Evolutionary conservation across 1,140 invertebrate genomes (phyloP), one percentile per base, ranked within the genome.

Genomic region (Frieseomelitta varia): DNA sequence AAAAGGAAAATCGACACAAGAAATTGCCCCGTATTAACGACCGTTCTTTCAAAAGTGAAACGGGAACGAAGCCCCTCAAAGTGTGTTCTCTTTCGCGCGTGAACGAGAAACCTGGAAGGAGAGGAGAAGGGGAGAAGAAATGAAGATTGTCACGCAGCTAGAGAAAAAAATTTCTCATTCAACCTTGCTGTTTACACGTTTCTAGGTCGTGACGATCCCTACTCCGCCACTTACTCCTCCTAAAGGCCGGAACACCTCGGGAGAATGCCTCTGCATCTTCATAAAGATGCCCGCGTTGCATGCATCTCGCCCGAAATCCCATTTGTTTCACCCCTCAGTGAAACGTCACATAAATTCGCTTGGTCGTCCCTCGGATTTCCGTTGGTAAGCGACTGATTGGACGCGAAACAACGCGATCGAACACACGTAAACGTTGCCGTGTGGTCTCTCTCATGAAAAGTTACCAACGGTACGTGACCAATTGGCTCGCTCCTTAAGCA

Each of bases 401-500:
- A 65, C 56, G 47, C 12, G 39, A 80, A 72, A 73, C 55, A 72
- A 19, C 56, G 30, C 79, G 77, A 58, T 83, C n/a, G 53, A 53
- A 34, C n/a, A 14, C 39, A 27, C 24, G 55, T 39, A 65, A 53
- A 55, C 15, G 69, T 80, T 14, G 15, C 39, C 15, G 11, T 10
- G 17, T 47, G 39, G 39, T 47, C 27, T 1, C 8, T 1, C 21
- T 65, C 21, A 1, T 51, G 67, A 71, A 78, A 69, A 83, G 65
- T 83, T 69, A n/a, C 14, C 21, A 47, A 47, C 39, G 27, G 56
- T 53, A 78, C 81, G 81, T 83, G 81, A 83, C 65, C 75, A 71
- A 78, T 78, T 71, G 55, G 55, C 27, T 21, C 8, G 39, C 55
- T 69, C 73, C 24, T 71, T 78, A 61, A 78, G 55, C 75, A 53